A percentile compares a stretch with the other conserved stretches of the same genome.
phyloP scores from a whole-genome alignment of 2,888 invertebrate species.

The Glaucopsyche alexis region DNA sequence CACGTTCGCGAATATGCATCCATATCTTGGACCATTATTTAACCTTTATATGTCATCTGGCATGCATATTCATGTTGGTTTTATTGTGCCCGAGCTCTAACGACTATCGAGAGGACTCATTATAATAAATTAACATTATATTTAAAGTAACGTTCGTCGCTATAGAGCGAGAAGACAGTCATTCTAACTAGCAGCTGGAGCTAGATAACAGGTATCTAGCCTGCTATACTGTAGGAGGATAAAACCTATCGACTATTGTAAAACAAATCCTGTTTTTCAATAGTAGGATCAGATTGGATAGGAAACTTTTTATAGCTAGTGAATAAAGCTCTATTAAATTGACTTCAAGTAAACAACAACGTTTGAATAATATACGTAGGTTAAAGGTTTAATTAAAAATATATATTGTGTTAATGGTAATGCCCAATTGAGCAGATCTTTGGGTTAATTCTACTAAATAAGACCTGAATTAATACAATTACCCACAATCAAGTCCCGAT shows the following conservation, averaged over 20 bases:
- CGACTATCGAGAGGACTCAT: slow-evolving; percentile 3
- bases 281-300: no score
- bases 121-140: slow-evolving; percentile 27
- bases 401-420: no score
- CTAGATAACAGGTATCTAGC: no score
- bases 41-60: slow-evolving; percentile 40
- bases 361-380: not conserved
- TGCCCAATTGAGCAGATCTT: no score
- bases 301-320: not conserved
- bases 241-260: not conserved
- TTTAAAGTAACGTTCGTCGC: not conserved
- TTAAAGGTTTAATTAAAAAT: no score
- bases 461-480: no score
- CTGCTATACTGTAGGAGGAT: not conserved
- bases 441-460: no score
- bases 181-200: no score
- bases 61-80: slow-evolving; percentile 37
- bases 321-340: not conserved
- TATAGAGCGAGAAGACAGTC: no score
- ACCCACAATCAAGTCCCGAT: no score
- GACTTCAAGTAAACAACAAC: not conserved
- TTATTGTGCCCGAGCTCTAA: slow-evolving; percentile 31
- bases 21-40: slow-evolving; percentile 27
- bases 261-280: no score
- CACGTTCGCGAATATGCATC: slow-evolving; percentile 13